A percentile compares a stretch with the other conserved stretches of the same genome.
phyloP scores from a whole-genome alignment of 37 sponge, comb jelly and placozoan genomes.

The Spongilla lacustris region DNA sequence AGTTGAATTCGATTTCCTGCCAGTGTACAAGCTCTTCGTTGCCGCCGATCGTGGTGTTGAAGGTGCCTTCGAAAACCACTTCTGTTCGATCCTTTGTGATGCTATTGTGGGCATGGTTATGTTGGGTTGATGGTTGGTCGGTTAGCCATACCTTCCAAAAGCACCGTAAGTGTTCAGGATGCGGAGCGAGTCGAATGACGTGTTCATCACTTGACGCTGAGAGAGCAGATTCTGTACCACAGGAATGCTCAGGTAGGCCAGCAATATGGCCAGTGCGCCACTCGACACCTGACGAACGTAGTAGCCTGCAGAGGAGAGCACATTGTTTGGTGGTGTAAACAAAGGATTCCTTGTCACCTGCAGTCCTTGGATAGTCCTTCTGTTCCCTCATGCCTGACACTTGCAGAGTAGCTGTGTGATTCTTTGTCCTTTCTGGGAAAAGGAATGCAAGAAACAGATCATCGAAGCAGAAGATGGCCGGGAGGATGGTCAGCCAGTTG shows the following conservation, averaged over 20 bases:
- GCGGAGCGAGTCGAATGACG: constrained; percentile 80
- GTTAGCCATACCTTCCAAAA: constrained; percentile 84
- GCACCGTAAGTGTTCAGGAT: constrained; percentile 96
- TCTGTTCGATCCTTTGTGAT: constrained; percentile 90
- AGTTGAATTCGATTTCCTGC: constrained; percentile 90
- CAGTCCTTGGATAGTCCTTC: background rate
- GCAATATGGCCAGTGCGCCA: constrained; percentile 41
- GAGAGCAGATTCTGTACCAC: constrained; percentile 92
- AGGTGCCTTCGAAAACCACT: constrained; percentile 84
- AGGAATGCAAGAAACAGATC: constrained; percentile 66
- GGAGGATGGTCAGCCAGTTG: constrained; percentile 94
- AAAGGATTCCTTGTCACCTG: background rate
- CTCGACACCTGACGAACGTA: constrained; percentile 54
- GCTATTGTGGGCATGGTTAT: constrained; percentile 23
- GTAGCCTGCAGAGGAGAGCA: constrained; percentile 27
- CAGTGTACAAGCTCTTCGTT: constrained; percentile 48
- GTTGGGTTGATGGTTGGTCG: no score
- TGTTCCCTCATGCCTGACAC: no score
- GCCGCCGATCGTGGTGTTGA: background rate
- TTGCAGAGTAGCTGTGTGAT: constrained; percentile 45
- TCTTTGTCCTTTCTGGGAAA: constrained; percentile 38
- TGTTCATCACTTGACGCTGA: constrained; percentile 83
- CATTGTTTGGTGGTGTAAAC: background rate
- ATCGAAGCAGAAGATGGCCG: constrained; percentile 87
- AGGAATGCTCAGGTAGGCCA: constrained; percentile 84